Percentiles rank a stretch among this genome's conserved stretches.
Conservation (phyloP, 1,140 invertebrate species). For the Aethina tumida region DNA sequence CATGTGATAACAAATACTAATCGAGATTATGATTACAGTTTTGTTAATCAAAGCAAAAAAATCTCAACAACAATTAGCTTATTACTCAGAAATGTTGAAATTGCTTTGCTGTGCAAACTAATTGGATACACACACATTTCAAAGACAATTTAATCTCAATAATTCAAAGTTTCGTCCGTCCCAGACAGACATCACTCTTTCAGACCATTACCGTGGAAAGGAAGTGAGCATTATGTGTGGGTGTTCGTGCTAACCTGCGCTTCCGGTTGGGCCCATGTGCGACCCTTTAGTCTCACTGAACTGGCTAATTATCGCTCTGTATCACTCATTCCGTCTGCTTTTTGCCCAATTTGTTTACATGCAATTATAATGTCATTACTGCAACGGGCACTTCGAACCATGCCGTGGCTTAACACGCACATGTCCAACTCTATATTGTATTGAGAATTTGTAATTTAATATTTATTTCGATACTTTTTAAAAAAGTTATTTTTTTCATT, state of each 20-base stretch:
- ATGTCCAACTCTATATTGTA: background rate
- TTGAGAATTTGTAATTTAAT: constrained; percentile 2
- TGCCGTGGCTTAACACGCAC: background rate
- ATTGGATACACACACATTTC: too few species aligned
- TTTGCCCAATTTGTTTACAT: constrained; percentile 22
- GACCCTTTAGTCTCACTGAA: constrained; percentile 10
- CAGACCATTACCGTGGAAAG: constrained; percentile 30
- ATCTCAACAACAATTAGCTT: too few species aligned
- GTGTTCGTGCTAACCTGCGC: constrained; percentile 33
- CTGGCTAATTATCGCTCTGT: constrained; percentile 19
- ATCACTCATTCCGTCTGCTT: constrained; percentile 20
- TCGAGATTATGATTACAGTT: too few species aligned
- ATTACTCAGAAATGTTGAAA: too few species aligned
- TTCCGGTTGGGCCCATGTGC: constrained; percentile 30
- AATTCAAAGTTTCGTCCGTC: too few species aligned
- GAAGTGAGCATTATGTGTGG: constrained; percentile 32
- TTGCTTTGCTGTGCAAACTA: too few species aligned
- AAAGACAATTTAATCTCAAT: too few species aligned
- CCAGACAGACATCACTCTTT: constrained; percentile 27
- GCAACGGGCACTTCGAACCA: background rate
- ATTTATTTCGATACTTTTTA: too few species aligned
- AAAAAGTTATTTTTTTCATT: too few species aligned
- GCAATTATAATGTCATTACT: constrained; percentile 25
- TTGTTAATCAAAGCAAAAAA: too few species aligned
- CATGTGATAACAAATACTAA: too few species aligned